phyloP scores from a whole-genome alignment of 2,888 invertebrate species.

The Stenolophus ochropezus region DNA sequence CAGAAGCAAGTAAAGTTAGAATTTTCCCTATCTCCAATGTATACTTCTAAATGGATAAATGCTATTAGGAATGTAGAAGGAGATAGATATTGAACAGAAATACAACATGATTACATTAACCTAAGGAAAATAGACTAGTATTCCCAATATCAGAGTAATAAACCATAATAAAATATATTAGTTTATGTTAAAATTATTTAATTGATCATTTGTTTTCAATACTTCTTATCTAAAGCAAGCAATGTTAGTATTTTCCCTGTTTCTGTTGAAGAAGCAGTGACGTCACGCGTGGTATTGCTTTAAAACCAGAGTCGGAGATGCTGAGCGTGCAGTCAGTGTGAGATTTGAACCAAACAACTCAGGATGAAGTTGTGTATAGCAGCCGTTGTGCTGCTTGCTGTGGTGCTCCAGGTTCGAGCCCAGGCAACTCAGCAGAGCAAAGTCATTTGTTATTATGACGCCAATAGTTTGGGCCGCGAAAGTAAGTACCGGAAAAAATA shows the following conservation, averaged over 20 bases:
- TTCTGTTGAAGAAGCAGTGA: neutral
- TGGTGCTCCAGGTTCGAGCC: constrained; percentile 69
- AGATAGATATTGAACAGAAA: no score
- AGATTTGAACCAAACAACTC: neutral
- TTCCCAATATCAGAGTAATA: no score
- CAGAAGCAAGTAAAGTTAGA: no score
- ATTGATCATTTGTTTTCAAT: neutral
- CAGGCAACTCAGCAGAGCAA: constrained; percentile 75
- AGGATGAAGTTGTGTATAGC: constrained; percentile 42
- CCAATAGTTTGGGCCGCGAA: constrained; percentile 80
- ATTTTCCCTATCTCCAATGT: no score
- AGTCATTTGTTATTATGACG: constrained; percentile 84
- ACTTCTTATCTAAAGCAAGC: neutral
- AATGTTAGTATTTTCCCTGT: neutral
- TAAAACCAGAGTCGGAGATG: neutral
- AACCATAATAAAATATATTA: no score
- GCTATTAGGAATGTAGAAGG: no score
- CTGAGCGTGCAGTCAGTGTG: neutral
- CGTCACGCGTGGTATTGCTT: neutral
- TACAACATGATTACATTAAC: no score
- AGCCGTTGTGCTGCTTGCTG: constrained; percentile 67
- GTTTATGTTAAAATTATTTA: neutral
- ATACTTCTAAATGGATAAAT: no score
- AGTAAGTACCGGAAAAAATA: constrained; percentile 75
- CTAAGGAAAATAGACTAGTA: no score